Base-by-base conservation (phyloP, 2,113 vertebrate genomes). In the Dicrurus megarhynchus region DNA sequence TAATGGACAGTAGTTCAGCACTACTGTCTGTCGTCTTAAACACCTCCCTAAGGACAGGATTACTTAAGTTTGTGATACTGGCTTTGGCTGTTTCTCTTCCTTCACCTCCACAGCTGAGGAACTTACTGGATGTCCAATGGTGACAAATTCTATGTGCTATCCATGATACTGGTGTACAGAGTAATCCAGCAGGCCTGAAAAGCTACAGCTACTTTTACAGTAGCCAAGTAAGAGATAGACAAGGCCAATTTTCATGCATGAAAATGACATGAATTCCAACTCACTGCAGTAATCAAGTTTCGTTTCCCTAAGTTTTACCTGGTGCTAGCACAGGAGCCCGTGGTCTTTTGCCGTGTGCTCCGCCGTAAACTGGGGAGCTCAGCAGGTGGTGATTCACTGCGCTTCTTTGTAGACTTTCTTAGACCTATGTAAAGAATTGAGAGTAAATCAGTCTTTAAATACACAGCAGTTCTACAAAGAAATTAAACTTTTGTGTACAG, bases 331-430 rank as follows among this genome's bases (percentile, higher is more conserved):
- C 99, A 99, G 98, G 99, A 99, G 99, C 99, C 99, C 99, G 99
- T 99, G 99, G 99, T 99, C 99, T 99, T 99, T 98, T 99, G 99
- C 97, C 99, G 99, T 99, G 99, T 99, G 99, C 99, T 99, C 99
- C 99, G 98, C 99, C 99, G 98, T 98, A 98, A 98, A 98, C 99
- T 99, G 99, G 99, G 99, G 99, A 99, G 99, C 99, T 99, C 99
- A 98, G 99, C 99, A 98, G 99, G 99, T 98, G 99, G 99, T 97
- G 99, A 99, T 98, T 99, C 99, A 98, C 99, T 99, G 97, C 99
- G 99, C 97, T 99, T 99, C 98, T 99, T 99, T 6, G 98, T 99
- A 85, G 99, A 99, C 98, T 99, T 99, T 96, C 99, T 99, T 92
- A 99, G 98, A 98, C 99, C 99, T 99, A 47, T 0, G 12, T 7